These are phyloP conservation scores for Malurus cyaneus DNA, from an alignment of 2,113 vertebrate species.

Conservation along the genomic window DNA sequence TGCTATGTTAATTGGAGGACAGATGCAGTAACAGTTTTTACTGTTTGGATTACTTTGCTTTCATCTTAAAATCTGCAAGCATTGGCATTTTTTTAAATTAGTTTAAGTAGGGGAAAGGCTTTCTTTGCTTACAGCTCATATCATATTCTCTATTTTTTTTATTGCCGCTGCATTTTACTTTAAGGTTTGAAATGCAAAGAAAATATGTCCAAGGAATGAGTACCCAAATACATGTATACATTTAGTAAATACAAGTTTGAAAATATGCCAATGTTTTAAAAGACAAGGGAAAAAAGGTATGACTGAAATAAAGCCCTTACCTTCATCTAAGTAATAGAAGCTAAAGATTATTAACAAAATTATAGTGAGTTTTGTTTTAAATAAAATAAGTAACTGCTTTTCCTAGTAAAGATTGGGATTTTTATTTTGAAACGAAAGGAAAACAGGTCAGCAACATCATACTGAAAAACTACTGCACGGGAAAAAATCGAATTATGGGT, in stretches of 20 bases:
- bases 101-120: not conserved
- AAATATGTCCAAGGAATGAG: not conserved
- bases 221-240: not conserved
- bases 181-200: not conserved
- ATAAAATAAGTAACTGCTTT: not conserved
- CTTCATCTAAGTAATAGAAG: not conserved
- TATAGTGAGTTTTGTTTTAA: not conserved
- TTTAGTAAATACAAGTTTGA: not conserved
- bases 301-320: not conserved
- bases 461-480: slow-evolving; percentile 15
- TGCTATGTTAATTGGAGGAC: not conserved
- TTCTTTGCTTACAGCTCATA: not conserved
- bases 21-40: not conserved
- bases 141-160: not conserved
- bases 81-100: not conserved
- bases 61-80: not conserved
- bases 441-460: slow-evolving; percentile 29
- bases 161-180: not conserved
- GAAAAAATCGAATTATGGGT: slow-evolving; percentile 29
- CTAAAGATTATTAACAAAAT: not conserved
- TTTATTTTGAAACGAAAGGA: not conserved
- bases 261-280: not conserved
- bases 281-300: not conserved
- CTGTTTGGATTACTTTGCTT: not conserved
- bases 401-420: not conserved